Evolutionary conservation across 2,797 vertebrate species (phyloP).

Genomic region (Okamejei kenojei): DNA sequence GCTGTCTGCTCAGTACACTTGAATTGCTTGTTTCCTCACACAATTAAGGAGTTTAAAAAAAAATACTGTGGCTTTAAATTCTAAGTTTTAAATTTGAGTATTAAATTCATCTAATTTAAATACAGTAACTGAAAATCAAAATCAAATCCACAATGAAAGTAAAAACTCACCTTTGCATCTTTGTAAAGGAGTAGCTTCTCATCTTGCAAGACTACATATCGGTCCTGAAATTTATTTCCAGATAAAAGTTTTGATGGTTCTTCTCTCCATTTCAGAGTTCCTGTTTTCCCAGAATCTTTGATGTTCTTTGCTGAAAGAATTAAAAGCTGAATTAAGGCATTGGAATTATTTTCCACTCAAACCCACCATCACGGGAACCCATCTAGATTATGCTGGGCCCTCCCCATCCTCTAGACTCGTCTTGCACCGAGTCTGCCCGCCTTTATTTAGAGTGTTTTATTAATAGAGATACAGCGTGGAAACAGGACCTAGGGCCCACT

Average conservation of each 20-base stretch:
- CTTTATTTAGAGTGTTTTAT: too few relatives aligned
- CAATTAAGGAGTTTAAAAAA: neutral
- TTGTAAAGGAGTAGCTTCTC: slow-evolving; percentile 80
- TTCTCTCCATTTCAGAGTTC: slow-evolving; percentile 78
- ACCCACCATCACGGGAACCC: neutral
- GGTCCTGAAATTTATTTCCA: slow-evolving; percentile 88
- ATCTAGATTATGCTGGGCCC: too few relatives aligned
- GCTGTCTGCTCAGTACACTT: neutral
- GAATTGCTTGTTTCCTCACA: neutral
- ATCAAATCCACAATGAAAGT: neutral
- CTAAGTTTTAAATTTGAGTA: too few relatives aligned
- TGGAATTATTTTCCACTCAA: neutral
- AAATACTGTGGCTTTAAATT: too few relatives aligned
- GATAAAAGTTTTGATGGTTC: slow-evolving; percentile 81
- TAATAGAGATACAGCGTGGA: too few relatives aligned
- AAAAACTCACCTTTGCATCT: slow-evolving; percentile 76
- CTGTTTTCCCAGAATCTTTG: slow-evolving; percentile 60
- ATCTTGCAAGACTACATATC: slow-evolving; percentile 71
- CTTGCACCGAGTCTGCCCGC: too few relatives aligned
- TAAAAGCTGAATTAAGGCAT: neutral
- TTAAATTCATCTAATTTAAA: neutral
- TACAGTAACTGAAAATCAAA: too few relatives aligned
- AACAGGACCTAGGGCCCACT: too few relatives aligned
- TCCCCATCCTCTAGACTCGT: too few relatives aligned
- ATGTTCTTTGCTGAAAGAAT: slow-evolving; percentile 43